phyloP scores from a whole-genome alignment of 2,888 invertebrate genomes.

The Smittia aterrima region DNA sequence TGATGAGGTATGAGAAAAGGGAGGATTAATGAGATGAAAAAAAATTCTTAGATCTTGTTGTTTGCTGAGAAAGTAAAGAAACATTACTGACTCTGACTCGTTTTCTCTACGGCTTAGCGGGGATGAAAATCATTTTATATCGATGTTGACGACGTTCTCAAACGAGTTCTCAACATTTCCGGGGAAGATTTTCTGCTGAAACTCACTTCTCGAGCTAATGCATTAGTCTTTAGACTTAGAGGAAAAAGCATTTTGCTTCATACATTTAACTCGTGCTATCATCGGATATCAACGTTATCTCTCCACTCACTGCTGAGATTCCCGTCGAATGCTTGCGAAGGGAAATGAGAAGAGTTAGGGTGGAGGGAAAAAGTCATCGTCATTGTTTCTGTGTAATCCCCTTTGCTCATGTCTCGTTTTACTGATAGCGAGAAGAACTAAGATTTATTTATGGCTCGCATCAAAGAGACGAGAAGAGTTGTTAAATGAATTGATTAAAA shows the following conservation, averaged over 20 bases:
- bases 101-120: neutral
- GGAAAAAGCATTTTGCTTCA: too few species aligned
- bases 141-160: neutral
- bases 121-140: neutral
- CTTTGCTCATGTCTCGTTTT: constrained; percentile 2
- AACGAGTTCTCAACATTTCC: too few species aligned
- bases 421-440: neutral
- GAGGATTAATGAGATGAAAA: neutral
- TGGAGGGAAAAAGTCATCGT: neutral
- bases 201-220: too few species aligned
- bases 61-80: neutral
- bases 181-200: too few species aligned
- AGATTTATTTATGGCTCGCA: neutral
- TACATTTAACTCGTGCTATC: too few species aligned
- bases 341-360: too few species aligned
- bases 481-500: too few species aligned
- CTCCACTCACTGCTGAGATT: too few species aligned
- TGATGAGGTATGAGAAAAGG: neutral
- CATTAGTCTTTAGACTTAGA: too few species aligned
- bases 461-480: too few species aligned
- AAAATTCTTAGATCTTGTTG: neutral
- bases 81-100: neutral
- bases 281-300: too few species aligned
- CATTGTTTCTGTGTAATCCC: constrained; percentile 18
- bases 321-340: too few species aligned